Evolutionary conservation across 2,797 vertebrate species (phyloP), one percentile per base, ranked within the genome.

Genomic region (Arnoldichthys spilopterus): DNA sequence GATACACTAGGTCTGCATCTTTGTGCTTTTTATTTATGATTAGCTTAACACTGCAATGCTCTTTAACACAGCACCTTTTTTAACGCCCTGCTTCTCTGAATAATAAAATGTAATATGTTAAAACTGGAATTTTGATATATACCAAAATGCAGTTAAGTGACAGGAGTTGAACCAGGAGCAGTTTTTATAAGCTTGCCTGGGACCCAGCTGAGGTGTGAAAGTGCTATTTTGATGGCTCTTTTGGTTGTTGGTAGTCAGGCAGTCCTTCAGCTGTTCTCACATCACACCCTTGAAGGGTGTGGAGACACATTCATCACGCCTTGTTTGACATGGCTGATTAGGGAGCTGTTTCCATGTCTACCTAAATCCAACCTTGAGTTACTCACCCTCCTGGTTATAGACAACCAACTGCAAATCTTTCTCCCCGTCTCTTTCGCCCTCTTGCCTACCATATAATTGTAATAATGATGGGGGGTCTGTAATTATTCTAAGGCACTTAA

Each of bases 241-340:
- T 58, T 37, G 69, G 26, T 56, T 58, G 37, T 56, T 67, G 56
- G 26, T 26, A 69, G 47, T 32, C 47, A 53, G 49, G 18, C 49
- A 22, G 68, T 70, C 26, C 20, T 70, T 32, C 28, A 90, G 86
- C 81, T 69, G 85, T 86, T 90, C 68, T 70, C 90, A 89, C 89
- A 90, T 90, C 86, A 85, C 87, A 88, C 89, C 88, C 90, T 91
- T 87, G 87, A 80, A 85, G 90, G 88, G 89, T 89, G 90, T 85
- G 87, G 91, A 90, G 90, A 90, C 72, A 53, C 90, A 91, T 93
- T 93, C 91, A 91, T 93, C 92, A 92, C 47, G 28, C 62, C 79
- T 62, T 76, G 61, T 53, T 91, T 93, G 92, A 91, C 91, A 91
- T 90, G 84, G 86, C 89, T 92, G 91, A 92, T 92, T 90, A 93